Evolutionary conservation across 2,888 invertebrate genomes (phyloP), one percentile per base, ranked within the genome.

Genomic region (Alviniconcha strummeri): DNA sequence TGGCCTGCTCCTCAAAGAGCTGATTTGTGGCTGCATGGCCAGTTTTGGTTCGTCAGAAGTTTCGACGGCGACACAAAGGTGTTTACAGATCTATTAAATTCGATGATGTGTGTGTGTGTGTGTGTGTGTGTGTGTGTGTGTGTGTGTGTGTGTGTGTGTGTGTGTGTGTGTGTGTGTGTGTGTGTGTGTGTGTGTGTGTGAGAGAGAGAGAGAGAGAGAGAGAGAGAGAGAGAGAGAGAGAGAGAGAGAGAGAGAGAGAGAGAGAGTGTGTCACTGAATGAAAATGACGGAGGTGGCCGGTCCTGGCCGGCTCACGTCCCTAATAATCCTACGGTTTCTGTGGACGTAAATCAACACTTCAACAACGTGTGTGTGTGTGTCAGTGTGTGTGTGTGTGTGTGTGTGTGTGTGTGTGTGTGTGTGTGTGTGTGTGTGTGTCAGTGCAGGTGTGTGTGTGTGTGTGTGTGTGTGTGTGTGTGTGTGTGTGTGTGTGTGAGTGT

Each of bases 171-270:
- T 69, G n/a, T n/a, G 69, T 69, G 69, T 69, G 69, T 8, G 5
- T n/a, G n/a, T 71, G 71, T 71, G n/a, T 71, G n/a, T 71, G 71
- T 19, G 8, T 71, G 71, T 71, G 71, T 69, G n/a, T n/a, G 69
- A 5, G 69, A 5, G 69, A 60, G 60, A 60, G 60, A 60, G 60
- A 17, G 17, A 17, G 69, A 17, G 69, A 17, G 69, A 17, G 69
- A 17, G 69, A 17, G 69, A 13, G 9, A 5, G 17, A 5, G 17
- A 17, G 69, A 17, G 69, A 64, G 64, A 64, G n/a, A 17, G 69
- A 17, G n/a, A 17, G 69, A 17, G 69, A 17, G 17, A 17, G 64
- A 17, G 69, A 17, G 69, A 17, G 69, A 17, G 69, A 64, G n/a
- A 17, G 69, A 17, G 69, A 64, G n/a, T 69, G 69, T 69, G 69